Percentiles rank a stretch among this genome's conserved stretches.
phyloP scores from a whole-genome alignment of 2,797 vertebrate species.

The Poeciliopsis gracilis region DNA sequence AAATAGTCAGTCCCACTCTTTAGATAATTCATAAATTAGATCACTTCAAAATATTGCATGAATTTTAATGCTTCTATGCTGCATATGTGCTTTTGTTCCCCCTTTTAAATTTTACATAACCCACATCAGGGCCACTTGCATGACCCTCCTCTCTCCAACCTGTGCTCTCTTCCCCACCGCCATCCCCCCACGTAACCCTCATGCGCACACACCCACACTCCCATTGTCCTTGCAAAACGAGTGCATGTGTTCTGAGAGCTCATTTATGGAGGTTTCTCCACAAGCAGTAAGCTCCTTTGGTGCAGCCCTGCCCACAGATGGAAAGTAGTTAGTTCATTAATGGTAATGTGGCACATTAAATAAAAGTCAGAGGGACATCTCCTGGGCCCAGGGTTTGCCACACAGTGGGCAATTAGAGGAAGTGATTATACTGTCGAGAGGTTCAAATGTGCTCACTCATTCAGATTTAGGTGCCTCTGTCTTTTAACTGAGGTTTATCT shows the following conservation, averaged over 20 bases:
- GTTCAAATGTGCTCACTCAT: slow-evolving; percentile 77
- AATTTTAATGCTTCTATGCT: slow-evolving; percentile 52
- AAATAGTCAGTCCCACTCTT: slow-evolving; percentile 38
- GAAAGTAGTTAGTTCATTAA: slow-evolving; percentile 83
- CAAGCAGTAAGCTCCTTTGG: slow-evolving; percentile 66
- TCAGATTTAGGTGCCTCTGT: slow-evolving; percentile 67
- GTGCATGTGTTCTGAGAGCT: slow-evolving; percentile 63
- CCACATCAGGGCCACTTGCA: slow-evolving; percentile 49
- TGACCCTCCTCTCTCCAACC: slow-evolving; percentile 20
- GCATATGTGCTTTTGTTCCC: slow-evolving; percentile 38
- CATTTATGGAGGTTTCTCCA: slow-evolving; percentile 71
- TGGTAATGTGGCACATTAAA: slow-evolving; percentile 85
- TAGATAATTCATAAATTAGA: slow-evolving; percentile 42
- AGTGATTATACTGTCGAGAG: slow-evolving; percentile 82
- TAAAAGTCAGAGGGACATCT: slow-evolving; percentile 86
- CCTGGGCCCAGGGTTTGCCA: slow-evolving; percentile 76
- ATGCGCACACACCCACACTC: slow-evolving; percentile 14
- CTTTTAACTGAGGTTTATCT: slow-evolving; percentile 55
- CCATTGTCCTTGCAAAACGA: slow-evolving; percentile 54
- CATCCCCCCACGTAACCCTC: background rate
- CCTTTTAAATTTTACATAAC: slow-evolving; percentile 62
- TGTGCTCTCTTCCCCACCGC: slow-evolving; percentile 4
- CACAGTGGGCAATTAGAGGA: slow-evolving; percentile 83
- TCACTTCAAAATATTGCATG: slow-evolving; percentile 44
- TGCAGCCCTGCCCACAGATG: slow-evolving; percentile 67